Evolutionary conservation across 2,113 vertebrate genomes (phyloP).

Genomic region (Daboia siamensis): DNA sequence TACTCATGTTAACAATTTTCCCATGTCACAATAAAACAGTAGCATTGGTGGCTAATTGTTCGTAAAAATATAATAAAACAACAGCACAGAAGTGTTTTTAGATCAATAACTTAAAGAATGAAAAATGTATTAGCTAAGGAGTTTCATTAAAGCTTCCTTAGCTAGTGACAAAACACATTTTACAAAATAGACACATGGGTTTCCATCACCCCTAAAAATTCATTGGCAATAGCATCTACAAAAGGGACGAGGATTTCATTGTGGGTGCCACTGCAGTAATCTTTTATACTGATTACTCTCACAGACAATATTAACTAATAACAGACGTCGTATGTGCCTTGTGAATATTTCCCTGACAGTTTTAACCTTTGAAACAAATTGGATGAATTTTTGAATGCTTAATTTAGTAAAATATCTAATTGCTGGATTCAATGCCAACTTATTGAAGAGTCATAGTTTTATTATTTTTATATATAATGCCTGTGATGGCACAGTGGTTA

Average conservation of each 20-base stretch:
- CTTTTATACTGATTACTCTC: not conserved
- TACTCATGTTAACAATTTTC: constrained; percentile 56
- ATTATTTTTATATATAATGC: not conserved
- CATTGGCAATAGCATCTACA: constrained; percentile 15
- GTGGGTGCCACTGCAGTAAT: not conserved
- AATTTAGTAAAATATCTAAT: not conserved
- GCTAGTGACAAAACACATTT: constrained; percentile 8
- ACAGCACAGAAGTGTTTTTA: not conserved
- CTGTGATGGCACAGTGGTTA: not conserved
- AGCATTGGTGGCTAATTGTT: constrained; percentile 47
- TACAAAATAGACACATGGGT: constrained; percentile 17
- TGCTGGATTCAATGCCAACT: not conserved
- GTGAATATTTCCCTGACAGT: constrained; percentile 27
- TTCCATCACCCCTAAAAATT: constrained; percentile 14
- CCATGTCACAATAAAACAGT: constrained; percentile 38
- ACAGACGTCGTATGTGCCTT: constrained; percentile 31
- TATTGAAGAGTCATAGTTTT: not conserved
- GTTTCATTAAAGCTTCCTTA: not conserved
- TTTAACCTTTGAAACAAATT: constrained; percentile 59
- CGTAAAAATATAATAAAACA: constrained; percentile 44
- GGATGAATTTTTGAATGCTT: not conserved
- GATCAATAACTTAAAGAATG: constrained; percentile 33
- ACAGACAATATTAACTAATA: not conserved
- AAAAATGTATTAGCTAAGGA: constrained; percentile 1
- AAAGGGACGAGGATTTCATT: not conserved